These are phyloP conservation scores for Proctacanthus coquilletti DNA, from an alignment of 1,140 invertebrate genomes.

Conservation along the genomic window DNA sequence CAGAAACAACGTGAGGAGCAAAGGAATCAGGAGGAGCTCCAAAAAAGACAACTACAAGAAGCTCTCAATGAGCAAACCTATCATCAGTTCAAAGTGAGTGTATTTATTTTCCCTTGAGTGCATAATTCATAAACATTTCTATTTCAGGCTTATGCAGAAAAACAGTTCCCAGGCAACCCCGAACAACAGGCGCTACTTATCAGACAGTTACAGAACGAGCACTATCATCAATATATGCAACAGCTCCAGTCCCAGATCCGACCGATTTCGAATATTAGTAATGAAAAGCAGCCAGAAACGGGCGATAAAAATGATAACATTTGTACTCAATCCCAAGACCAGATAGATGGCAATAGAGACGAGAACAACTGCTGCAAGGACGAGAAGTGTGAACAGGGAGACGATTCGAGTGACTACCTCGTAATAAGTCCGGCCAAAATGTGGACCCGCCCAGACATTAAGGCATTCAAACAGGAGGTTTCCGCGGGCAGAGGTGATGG, in stretches of 20 bases:
- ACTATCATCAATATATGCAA: conserved; percentile 97
- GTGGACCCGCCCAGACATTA: conserved; percentile 89
- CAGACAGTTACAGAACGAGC: conserved; percentile 86
- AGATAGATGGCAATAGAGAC: no score
- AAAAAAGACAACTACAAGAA: conserved; percentile 76
- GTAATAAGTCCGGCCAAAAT: conserved; percentile 70
- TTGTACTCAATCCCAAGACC: no score
- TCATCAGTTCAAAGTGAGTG: conserved; percentile 60
- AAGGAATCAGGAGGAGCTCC: conserved; percentile 45
- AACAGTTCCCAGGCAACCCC: conserved; percentile 81
- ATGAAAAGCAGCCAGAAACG: conserved; percentile 7
- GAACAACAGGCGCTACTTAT: conserved; percentile 90
- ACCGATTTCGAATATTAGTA: conserved; percentile 10
- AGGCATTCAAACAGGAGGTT: conserved; percentile 80
- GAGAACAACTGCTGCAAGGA: conserved; percentile 6
- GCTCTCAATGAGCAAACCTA: conserved; percentile 94
- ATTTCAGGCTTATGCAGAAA: conserved; percentile 65
- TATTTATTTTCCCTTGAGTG: no score
- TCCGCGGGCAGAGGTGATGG: conserved; percentile 85
- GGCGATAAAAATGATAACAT: not conserved
- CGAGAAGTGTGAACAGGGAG: conserved; percentile 11
- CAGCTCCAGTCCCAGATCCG: conserved; percentile 43
- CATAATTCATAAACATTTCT: conserved; percentile 2
- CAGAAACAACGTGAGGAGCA: conserved; percentile 38
- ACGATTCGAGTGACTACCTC: conserved; percentile 31